Base-by-base conservation (phyloP, 1,140 invertebrate species). In the Drosophila ironensis region DNA sequence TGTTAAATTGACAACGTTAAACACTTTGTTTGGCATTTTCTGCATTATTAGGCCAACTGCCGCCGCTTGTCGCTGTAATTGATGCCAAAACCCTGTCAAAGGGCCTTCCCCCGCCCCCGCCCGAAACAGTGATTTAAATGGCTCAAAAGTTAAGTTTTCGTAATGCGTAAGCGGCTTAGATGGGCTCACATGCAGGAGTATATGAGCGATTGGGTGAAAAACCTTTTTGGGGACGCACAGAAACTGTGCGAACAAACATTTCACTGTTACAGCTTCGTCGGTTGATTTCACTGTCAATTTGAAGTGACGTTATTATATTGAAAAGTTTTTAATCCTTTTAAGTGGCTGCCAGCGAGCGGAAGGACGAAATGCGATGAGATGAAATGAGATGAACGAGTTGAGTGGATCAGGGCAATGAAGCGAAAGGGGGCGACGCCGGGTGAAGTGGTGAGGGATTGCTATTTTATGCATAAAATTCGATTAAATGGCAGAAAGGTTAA, bases 1-100 rank as follows among this genome's bases (percentile, higher is more conserved):
- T 84, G 80, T 86, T 84, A 84, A 84, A 84, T 84, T 84, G 80
- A 84, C 80, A 84, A 84, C 80, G 80, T 84, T 84, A 84, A 84
- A 84, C 80, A 84, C 80, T 86, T 86, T 84, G 80, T 84, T 86
- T 84, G 80, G 80, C 80, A 84, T 84, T 86, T 84, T 84, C 80
- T 84, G 80, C 80, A 84, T 84, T 84, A 84, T 84, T 84, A 84
- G 80, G 81, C 80, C 54, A 84, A 84, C 80, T 86, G 80, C 41
- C 64, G 64, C 64, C 71, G 46, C 63, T 56, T 76, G 74, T 66
- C 67, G 60, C 54, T 75, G 80, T 84, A 84, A 84, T 84, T 84
- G 80, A 84, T 84, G 80, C 80, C 56, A 41, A 53, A 72, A 50
- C 56, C 63, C 63, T 22, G 54, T 42, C 28, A 33, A 28, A 33